Percentiles rank a stretch among this genome's conserved stretches.
phyloP scores from a whole-genome alignment of 1,140 invertebrate species.

The Trichonephila clavipes region DNA sequence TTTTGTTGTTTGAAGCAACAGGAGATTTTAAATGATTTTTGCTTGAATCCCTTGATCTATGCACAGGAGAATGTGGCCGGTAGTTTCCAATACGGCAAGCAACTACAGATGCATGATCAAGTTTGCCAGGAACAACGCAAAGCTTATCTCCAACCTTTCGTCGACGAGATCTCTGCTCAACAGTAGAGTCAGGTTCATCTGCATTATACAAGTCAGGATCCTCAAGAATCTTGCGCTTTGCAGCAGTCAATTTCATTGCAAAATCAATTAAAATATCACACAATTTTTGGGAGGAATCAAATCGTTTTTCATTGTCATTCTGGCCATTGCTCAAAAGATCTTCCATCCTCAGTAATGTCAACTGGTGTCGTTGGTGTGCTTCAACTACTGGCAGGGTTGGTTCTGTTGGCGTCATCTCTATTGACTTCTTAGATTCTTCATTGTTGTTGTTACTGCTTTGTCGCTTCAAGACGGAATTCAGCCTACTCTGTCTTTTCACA shows the following conservation, averaged over 20 bases:
- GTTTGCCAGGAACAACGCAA: slow-evolving; percentile 91
- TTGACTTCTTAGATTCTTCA: slow-evolving; percentile 31
- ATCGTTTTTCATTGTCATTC: slow-evolving; percentile 83
- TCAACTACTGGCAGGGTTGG: slow-evolving; percentile 85
- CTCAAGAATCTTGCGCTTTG: slow-evolving; percentile 89
- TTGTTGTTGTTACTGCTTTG: slow-evolving; percentile 64
- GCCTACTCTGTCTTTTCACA: slow-evolving; percentile 51
- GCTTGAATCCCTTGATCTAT: slow-evolving; percentile 57
- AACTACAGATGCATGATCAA: slow-evolving; percentile 91
- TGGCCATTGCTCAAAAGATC: slow-evolving; percentile 89
- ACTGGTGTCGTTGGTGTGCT: slow-evolving; percentile 89
- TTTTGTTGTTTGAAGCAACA: slow-evolving; percentile 29
- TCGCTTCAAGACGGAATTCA: slow-evolving; percentile 65
- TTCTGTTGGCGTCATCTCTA: not conserved
- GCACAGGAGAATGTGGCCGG: slow-evolving; percentile 53
- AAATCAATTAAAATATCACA: slow-evolving; percentile 90
- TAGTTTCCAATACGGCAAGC: slow-evolving; percentile 76
- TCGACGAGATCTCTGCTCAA: slow-evolving; percentile 83
- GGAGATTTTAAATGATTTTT: slow-evolving; percentile 65
- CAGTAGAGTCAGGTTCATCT: slow-evolving; percentile 82
- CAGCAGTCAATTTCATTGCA: slow-evolving; percentile 85
- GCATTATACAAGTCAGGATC: slow-evolving; percentile 89
- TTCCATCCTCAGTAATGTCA: slow-evolving; percentile 89
- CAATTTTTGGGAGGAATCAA: slow-evolving; percentile 83
- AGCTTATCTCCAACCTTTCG: slow-evolving; percentile 88